A percentile compares a stretch with the other conserved stretches of the same genome.
phyloP scores from a whole-genome alignment of 2,888 invertebrate genomes.

The Leptarthrus brevirostris region DNA sequence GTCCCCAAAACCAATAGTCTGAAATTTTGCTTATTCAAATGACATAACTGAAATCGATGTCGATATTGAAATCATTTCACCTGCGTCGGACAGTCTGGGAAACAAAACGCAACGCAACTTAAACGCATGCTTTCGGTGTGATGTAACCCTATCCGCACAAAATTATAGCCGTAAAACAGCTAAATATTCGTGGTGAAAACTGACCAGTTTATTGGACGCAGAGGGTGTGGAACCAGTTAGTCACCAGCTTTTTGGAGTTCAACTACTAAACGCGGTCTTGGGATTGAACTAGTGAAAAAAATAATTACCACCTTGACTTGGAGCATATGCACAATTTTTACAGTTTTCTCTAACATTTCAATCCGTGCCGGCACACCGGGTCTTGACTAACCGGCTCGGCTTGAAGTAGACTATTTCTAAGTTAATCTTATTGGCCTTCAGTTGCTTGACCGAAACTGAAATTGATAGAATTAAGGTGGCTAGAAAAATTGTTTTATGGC shows the following conservation, averaged over 20 bases:
- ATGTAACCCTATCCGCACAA: not conserved
- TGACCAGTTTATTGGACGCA: constrained; percentile 1
- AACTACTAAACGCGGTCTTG: constrained; percentile 22
- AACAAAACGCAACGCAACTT: constrained; percentile 13
- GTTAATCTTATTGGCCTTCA: too few relatives aligned
- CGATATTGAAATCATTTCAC: constrained; percentile 1
- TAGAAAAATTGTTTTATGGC: too few relatives aligned
- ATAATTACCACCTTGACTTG: not conserved
- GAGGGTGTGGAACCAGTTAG: constrained; percentile 5
- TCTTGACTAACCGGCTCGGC: not conserved
- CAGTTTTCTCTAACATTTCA: not conserved
- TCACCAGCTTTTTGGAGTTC: not conserved
- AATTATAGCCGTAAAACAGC: constrained; percentile 12
- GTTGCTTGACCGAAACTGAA: too few relatives aligned
- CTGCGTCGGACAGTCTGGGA: not conserved
- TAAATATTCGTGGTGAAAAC: constrained; percentile 17
- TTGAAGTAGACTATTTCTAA: not conserved
- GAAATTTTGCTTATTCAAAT: constrained; percentile 40
- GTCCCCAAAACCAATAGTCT: not conserved
- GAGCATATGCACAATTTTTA: not conserved
- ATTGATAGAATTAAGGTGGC: too few relatives aligned
- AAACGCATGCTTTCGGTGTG: constrained; percentile 27
- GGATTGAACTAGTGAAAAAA: not conserved
- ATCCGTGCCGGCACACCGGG: not conserved
- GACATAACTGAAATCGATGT: constrained; percentile 17